These are phyloP conservation scores for Serilophus lunatus DNA, from an alignment of 2,113 vertebrate species.

Conservation along the genomic window DNA sequence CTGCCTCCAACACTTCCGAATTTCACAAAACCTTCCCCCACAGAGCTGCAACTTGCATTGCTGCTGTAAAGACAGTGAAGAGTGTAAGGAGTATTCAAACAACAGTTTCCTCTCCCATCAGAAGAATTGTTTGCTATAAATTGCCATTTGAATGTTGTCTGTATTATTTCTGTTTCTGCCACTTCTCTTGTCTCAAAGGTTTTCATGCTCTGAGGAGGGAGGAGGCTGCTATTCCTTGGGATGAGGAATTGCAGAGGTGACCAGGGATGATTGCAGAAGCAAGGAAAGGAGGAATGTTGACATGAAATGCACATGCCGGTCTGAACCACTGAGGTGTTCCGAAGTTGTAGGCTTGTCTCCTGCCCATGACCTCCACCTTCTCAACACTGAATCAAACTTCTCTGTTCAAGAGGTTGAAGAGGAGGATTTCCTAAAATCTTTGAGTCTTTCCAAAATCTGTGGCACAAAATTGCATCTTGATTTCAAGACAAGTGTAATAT, in stretches of 20 bases:
- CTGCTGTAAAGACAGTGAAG: background rate
- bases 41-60: background rate
- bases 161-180: background rate
- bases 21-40: background rate
- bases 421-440: background rate
- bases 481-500: background rate
- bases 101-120: background rate
- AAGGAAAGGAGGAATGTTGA: background rate
- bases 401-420: background rate
- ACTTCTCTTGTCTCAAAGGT: background rate
- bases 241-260: background rate
- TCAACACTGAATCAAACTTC: background rate
- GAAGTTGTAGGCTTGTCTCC: background rate
- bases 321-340: background rate
- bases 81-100: background rate
- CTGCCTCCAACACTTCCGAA: background rate
- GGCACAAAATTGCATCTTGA: background rate
- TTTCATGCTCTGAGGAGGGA: background rate
- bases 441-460: background rate
- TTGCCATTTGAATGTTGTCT: background rate
- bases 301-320: background rate
- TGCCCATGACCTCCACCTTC: background rate
- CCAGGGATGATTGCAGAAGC: background rate
- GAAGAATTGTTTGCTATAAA: background rate
- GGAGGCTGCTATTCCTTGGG: background rate